Evolutionary conservation across 2,113 vertebrate genomes (phyloP).

Genomic region (Dascyllus trimaculatus): DNA sequence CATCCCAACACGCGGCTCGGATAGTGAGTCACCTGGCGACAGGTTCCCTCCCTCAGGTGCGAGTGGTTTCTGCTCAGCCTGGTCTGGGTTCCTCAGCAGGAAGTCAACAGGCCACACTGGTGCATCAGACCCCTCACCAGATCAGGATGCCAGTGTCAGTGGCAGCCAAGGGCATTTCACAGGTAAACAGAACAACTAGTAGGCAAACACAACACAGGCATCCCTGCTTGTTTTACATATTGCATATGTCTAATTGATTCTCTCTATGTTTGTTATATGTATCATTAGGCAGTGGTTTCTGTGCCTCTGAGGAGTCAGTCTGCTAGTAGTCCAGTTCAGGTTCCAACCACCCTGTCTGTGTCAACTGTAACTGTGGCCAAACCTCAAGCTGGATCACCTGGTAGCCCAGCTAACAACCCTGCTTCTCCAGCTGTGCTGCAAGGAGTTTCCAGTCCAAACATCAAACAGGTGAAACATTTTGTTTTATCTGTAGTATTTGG

Average conservation of each 20-base stretch:
- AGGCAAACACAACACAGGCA: not conserved
- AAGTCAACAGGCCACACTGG: constrained; percentile 85
- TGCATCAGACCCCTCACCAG: constrained; percentile 89
- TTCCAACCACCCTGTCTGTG: constrained; percentile 86
- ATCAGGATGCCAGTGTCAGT: constrained; percentile 91
- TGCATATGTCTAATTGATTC: not conserved
- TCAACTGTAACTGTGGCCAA: constrained; percentile 87
- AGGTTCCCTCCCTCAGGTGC: constrained; percentile 91
- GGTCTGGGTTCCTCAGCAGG: constrained; percentile 80
- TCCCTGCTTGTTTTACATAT: not conserved
- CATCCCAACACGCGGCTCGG: constrained; percentile 84
- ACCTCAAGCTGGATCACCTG: constrained; percentile 86
- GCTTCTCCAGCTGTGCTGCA: constrained; percentile 89
- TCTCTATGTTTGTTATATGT: constrained; percentile 1
- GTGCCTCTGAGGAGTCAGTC: constrained; percentile 91
- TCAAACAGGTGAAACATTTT: constrained; percentile 90
- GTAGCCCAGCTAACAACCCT: constrained; percentile 84
- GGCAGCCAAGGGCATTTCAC: constrained; percentile 90
- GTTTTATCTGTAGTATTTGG: not conserved
- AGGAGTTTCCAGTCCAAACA: constrained; percentile 89
- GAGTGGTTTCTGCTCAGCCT: constrained; percentile 91
- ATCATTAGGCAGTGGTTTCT: constrained; percentile 88
- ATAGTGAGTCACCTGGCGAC: constrained; percentile 87
- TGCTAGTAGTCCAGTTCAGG: constrained; percentile 83
- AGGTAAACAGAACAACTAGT: constrained; percentile 82